phyloP scores from a whole-genome alignment of 2,797 vertebrate species.

The Jordanella pulchra region DNA sequence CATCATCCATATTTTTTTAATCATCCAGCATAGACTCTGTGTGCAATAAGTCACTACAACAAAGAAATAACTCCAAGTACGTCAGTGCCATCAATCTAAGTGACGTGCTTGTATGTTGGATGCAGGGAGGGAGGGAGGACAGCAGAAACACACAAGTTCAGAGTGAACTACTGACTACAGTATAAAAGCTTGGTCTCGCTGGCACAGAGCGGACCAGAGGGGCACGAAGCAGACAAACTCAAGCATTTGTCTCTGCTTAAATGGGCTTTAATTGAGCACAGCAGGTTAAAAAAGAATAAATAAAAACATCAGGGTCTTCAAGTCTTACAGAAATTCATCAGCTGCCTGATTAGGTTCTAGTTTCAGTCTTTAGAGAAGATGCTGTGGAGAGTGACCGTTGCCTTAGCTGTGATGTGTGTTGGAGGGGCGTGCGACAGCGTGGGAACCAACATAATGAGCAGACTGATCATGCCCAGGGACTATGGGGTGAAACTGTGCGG shows the following conservation, averaged over 20 bases:
- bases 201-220: slow-evolving; percentile 36
- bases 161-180: slow-evolving; percentile 50
- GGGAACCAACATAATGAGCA: slow-evolving; percentile 55
- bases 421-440: slow-evolving; percentile 52
- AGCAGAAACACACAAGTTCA: slow-evolving; percentile 34
- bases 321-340: neutral
- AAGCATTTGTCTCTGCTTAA: slow-evolving; percentile 19
- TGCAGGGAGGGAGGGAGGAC: slow-evolving; percentile 10
- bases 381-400: slow-evolving; percentile 60
- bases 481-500: slow-evolving; percentile 87
- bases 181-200: slow-evolving; percentile 53
- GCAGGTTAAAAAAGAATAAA: neutral
- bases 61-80: slow-evolving; percentile 55
- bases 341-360: slow-evolving; percentile 1
- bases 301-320: neutral
- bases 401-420: slow-evolving; percentile 60
- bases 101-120: slow-evolving; percentile 42
- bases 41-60: slow-evolving; percentile 25
- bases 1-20: neutral
- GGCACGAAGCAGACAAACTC: slow-evolving; percentile 7
- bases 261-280: slow-evolving; percentile 12
- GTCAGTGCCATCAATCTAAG: slow-evolving; percentile 59
- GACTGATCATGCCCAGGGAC: slow-evolving; percentile 66
- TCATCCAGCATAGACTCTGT: neutral
- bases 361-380: slow-evolving; percentile 48